phyloP scores from a whole-genome alignment of 37 sponge, comb jelly and placozoan species.

The Bolinopsis microptera region DNA sequence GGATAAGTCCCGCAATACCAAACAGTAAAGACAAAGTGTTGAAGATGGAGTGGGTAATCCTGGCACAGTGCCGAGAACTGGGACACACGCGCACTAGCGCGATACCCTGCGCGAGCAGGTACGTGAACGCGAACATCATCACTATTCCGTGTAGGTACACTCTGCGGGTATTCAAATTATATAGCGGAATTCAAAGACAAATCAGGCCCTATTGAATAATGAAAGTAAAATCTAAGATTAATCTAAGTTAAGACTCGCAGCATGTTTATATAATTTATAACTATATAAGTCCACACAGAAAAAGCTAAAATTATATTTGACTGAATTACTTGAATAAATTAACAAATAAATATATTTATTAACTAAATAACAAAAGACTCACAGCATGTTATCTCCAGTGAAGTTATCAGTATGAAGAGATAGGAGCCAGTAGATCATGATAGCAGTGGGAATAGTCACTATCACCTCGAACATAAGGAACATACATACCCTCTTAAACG shows the following conservation, averaged over 20 bases:
- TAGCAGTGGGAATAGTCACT: not conserved
- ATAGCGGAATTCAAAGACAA: no score
- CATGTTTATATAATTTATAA: no score
- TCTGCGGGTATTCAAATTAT: no score
- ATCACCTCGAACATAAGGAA: conserved; percentile 31
- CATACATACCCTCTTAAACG: conserved; percentile 6
- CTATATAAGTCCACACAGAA: no score
- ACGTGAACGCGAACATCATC: conserved; percentile 48
- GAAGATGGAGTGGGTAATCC: conserved; percentile 50
- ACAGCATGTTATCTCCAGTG: conserved; percentile 55
- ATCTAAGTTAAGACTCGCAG: no score
- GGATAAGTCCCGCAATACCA: conserved; percentile 5
- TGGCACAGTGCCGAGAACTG: not conserved
- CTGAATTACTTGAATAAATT: no score
- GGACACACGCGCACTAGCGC: conserved; percentile 35
- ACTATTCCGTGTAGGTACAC: conserved; percentile 22
- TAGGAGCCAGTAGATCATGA: conserved; percentile 54
- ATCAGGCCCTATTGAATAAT: no score
- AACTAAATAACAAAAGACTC: no score
- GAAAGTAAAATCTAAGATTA: no score
- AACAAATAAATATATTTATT: no score
- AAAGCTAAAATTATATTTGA: no score
- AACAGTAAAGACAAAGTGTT: conserved; percentile 21
- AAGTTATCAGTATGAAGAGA: conserved; percentile 5
- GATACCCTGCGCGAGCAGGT: conserved; percentile 7